Evolutionary conservation across 2,113 vertebrate species (phyloP).

Genomic region (Alces alces): DNA sequence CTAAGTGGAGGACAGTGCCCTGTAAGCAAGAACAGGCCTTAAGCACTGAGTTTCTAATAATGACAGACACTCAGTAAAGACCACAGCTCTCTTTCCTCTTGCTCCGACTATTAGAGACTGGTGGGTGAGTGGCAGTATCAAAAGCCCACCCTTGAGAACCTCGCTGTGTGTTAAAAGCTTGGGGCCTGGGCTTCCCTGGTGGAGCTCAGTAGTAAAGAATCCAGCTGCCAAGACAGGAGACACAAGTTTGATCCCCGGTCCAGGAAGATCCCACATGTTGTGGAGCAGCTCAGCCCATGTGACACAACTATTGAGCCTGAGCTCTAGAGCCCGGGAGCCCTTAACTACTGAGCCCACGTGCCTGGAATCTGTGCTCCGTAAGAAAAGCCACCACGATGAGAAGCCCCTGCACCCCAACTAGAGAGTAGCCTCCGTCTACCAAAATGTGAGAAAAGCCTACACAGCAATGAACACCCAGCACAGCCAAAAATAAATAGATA

Average conservation of each 20-base stretch:
- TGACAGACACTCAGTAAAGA: background rate
- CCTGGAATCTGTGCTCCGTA: background rate
- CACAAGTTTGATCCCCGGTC: background rate
- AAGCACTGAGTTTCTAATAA: background rate
- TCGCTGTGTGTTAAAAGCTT: background rate
- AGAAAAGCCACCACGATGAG: background rate
- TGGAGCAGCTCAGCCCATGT: background rate
- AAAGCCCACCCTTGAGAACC: background rate
- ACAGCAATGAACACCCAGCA: background rate
- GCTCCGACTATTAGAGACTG: background rate
- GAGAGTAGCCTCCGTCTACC: background rate
- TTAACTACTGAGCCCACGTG: background rate
- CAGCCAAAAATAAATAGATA: background rate
- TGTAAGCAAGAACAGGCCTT: background rate
- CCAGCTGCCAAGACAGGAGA: background rate
- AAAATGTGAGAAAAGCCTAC: background rate
- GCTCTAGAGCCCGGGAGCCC: background rate
- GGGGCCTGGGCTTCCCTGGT: background rate
- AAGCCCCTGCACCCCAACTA: background rate
- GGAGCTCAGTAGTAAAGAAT: background rate
- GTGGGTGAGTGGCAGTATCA: background rate
- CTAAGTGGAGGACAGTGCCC: background rate
- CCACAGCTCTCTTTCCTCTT: background rate
- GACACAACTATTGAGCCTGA: background rate
- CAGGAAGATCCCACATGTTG: background rate